These are phyloP conservation scores for Tragopan temminckii DNA, from an alignment of 2,797 vertebrate species.

Conservation along the genomic window DNA sequence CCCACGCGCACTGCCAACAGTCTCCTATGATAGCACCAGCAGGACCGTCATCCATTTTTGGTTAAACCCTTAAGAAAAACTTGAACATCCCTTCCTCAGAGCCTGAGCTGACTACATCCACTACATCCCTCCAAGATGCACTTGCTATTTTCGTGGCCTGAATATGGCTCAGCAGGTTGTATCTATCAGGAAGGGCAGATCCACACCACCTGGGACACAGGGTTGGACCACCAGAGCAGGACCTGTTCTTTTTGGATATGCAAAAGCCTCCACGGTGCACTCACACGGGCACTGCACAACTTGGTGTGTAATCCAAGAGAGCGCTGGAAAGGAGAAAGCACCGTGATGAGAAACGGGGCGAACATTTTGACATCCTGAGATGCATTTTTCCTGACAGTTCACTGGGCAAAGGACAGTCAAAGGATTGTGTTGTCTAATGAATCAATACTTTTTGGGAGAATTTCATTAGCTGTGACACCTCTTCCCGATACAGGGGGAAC, in stretches of 20 bases:
- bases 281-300: accelerated
- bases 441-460: constrained; percentile 79
- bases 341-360: constrained; percentile 17
- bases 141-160: background rate
- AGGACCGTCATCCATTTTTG: background rate
- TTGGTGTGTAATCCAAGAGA: background rate
- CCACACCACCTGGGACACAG: background rate
- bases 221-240: background rate
- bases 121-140: background rate
- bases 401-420: constrained; percentile 64
- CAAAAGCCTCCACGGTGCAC: background rate
- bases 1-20: background rate
- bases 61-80: background rate
- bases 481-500: constrained; percentile 59
- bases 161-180: background rate
- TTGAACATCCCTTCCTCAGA: background rate
- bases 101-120: background rate
- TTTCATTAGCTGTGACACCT: constrained; percentile 78
- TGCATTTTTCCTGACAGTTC: constrained; percentile 57
- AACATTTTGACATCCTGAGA: constrained; percentile 51
- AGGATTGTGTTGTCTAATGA: constrained; percentile 65
- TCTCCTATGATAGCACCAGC: background rate
- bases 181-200: background rate
- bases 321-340: constrained; percentile 23
- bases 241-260: background rate